Evolutionary conservation across 2,888 invertebrate genomes (phyloP).

Genomic region (Ischnus inquisitorius): DNA sequence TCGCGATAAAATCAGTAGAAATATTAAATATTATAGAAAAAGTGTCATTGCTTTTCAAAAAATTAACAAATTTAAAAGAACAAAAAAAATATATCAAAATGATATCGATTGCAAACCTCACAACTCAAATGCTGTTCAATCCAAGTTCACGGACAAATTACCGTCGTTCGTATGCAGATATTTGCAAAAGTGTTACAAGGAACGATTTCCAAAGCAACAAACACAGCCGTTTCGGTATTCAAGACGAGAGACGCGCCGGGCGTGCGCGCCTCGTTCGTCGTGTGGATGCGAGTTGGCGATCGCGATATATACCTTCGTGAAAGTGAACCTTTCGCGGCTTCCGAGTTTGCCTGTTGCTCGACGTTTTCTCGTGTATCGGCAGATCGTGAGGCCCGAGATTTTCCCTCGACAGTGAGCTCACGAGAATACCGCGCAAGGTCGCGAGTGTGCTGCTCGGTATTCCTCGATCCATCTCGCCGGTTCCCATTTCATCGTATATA

Average conservation of each 20-base stretch:
- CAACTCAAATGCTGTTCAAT: neutral
- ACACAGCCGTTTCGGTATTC: conserved; percentile 26
- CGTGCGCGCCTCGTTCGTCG: neutral
- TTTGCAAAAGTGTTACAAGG: conserved; percentile 16
- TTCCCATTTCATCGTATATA: conserved; percentile 70
- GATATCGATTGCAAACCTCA: neutral
- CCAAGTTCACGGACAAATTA: neutral
- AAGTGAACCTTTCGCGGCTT: conserved; percentile 82
- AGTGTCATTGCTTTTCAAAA: neutral
- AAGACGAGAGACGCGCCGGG: conserved; percentile 19
- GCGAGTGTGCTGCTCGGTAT: conserved; percentile 86
- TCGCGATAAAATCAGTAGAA: too few species aligned
- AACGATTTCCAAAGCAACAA: conserved; percentile 34
- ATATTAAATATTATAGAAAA: neutral
- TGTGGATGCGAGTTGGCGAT: conserved; percentile 54
- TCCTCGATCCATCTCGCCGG: conserved; percentile 82
- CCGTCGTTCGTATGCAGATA: neutral
- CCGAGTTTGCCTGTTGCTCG: conserved; percentile 71
- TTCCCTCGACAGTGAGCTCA: conserved; percentile 87
- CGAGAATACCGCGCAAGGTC: conserved; percentile 87
- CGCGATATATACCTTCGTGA: conserved; percentile 79
- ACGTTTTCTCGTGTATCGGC: conserved; percentile 79
- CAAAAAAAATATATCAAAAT: neutral
- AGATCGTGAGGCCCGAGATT: conserved; percentile 87
- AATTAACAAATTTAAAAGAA: neutral